A percentile compares a stretch with the other conserved stretches of the same genome.
These are phyloP conservation scores for Chlorodrepanis virens DNA, from an alignment of 2,113 vertebrate genomes.

Conservation along the genomic window DNA sequence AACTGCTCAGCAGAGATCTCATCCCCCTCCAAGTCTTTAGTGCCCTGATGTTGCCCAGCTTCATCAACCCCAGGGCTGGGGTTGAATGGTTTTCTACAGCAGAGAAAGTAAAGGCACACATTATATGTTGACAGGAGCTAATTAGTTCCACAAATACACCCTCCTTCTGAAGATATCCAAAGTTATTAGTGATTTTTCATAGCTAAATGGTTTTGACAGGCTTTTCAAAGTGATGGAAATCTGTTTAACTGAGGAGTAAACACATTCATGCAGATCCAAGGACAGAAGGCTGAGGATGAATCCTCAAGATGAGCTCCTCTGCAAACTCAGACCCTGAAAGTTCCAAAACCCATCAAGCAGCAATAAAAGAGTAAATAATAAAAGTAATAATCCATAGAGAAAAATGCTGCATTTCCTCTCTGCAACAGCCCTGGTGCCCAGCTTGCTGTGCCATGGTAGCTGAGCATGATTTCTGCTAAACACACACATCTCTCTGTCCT, in stretches of 20 bases:
- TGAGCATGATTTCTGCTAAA: neutral
- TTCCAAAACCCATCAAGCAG: neutral
- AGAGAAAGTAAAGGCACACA: neutral
- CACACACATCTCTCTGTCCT: neutral
- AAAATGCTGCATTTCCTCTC: neutral
- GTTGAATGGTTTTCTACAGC: fast-evolving
- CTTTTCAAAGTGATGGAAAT: slow-evolving; percentile 33
- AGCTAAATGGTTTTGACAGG: slow-evolving; percentile 36
- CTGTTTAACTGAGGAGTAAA: neutral
- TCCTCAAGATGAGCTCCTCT: neutral
- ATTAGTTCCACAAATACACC: slow-evolving; percentile 44
- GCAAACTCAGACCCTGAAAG: neutral
- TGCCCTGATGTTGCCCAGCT: neutral
- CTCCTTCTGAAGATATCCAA: neutral
- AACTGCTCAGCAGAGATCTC: neutral
- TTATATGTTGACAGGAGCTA: neutral
- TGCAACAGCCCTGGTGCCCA: neutral
- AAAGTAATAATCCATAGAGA: neutral
- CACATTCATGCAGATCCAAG: neutral
- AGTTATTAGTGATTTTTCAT: slow-evolving; percentile 33
- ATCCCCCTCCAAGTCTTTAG: neutral
- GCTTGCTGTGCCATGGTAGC: neutral
- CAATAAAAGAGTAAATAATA: neutral
- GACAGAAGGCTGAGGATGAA: neutral
- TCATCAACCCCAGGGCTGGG: neutral